Evolutionary conservation across 1,140 invertebrate species (phyloP).

Genomic region (Drosophila repleta): DNA sequence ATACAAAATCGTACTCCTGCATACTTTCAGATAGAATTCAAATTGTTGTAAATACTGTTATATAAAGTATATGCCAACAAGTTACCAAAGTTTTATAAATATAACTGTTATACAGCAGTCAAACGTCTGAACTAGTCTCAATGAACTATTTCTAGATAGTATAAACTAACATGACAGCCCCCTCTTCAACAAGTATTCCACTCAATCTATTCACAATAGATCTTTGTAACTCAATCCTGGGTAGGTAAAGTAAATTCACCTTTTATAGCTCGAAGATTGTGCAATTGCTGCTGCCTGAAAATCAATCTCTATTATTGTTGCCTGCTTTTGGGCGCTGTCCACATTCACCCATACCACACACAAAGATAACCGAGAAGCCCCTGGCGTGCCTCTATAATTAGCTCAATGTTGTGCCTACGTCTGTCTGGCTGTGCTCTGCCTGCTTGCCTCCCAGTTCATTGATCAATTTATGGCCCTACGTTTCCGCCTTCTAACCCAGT

Average conservation of each 20-base stretch:
- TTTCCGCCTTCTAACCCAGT: conserved; percentile 51
- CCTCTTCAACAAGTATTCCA: background rate
- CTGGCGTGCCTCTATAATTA: conserved; percentile 75
- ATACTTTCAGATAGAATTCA: no score
- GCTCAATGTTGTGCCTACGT: conserved; percentile 33
- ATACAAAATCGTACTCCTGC: background rate
- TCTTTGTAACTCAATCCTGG: background rate
- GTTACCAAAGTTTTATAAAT: no score
- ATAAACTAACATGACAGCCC: no score
- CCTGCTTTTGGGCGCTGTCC: conserved; percentile 58
- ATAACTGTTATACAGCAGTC: no score
- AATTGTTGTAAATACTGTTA: background rate
- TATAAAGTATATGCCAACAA: background rate
- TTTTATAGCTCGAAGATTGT: background rate
- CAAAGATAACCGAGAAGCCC: conserved; percentile 49
- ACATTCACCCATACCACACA: background rate
- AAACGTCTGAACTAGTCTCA: no score
- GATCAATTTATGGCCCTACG: conserved; percentile 61
- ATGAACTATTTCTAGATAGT: no score
- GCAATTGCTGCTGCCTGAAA: conserved; percentile 33
- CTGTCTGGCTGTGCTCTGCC: conserved; percentile 7
- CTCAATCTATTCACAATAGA: background rate
- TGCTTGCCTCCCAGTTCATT: conserved; percentile 52
- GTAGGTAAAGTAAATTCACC: background rate
- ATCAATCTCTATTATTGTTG: conserved; percentile 70